Evolutionary conservation across 92 coral and sea anemone genomes (phyloP).

Genomic region (Zoanthus gigantus): DNA sequence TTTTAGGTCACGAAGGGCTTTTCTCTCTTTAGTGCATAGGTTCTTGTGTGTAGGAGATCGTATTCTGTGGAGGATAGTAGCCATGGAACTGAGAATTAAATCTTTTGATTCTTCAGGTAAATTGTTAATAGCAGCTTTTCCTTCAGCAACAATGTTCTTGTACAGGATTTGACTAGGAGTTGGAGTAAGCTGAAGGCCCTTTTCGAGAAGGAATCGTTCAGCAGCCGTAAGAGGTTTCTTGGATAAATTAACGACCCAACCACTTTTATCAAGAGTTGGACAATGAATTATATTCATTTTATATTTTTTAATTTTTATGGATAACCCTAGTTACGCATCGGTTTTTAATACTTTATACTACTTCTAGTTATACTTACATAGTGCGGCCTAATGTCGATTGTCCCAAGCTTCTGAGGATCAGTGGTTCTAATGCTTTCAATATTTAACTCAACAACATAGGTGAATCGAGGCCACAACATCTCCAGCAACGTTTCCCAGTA

Average conservation of each 20-base stretch:
- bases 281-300: too few species aligned
- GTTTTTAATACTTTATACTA: too few species aligned
- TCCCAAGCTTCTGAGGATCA: slow-evolving; percentile 96
- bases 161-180: not conserved
- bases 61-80: slow-evolving; percentile 11
- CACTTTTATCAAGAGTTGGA: too few species aligned
- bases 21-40: not conserved
- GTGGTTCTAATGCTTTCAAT: slow-evolving; percentile 92
- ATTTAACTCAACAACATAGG: slow-evolving; percentile 90
- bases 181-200: not conserved
- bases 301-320: too few species aligned
- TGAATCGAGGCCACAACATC: slow-evolving; percentile 99
- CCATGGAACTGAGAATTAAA: slow-evolving; percentile 41
- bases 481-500: slow-evolving; percentile 98
- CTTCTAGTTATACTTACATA: slow-evolving; percentile 69
- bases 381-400: slow-evolving; percentile 95
- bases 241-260: not conserved
- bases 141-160: slow-evolving; percentile 41
- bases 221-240: not conserved
- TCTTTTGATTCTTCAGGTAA: slow-evolving; percentile 53
- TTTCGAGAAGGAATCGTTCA: slow-evolving; percentile 30
- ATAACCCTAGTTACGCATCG: too few species aligned
- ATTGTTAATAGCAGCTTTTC: slow-evolving; percentile 40
- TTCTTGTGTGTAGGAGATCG: slow-evolving; percentile 44
- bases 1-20: not conserved